Base-by-base conservation (phyloP, 2,797 vertebrate genomes). In the Melanotaenia nigrans region DNA sequence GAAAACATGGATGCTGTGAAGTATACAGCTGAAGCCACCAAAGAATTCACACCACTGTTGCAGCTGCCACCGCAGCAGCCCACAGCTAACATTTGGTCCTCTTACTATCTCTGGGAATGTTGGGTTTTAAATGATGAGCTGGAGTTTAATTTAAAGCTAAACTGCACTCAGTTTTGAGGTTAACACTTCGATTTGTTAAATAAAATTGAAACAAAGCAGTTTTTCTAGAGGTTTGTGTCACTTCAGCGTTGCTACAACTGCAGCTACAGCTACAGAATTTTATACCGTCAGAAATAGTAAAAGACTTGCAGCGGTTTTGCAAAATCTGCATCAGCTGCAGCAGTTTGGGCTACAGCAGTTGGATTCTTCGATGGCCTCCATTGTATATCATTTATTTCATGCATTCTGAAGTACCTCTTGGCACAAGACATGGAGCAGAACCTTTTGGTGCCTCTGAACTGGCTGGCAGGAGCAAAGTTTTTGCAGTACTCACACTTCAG, bases 371-470 rank as follows among this genome's bases (percentile, higher is more conserved):
- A 16, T 66, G 75, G 73, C 58, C 54, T 28, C 68, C 9, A 4
- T 62, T 62, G 73, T 66, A 65, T 18, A 36, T 8, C 24, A 65
- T 25, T 40, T 22, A 54, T 62, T 61, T 84, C 77, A 85, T 86
- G 85, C 85, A 51, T 69, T 53, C 45, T 74, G 28, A 86, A 78
- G 73, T 89, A 99, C 98, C 98, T 98, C 94, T 99, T 99, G 64
- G 97, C 96, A 81, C 98, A 99, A 11, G 96, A 93, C 95, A 97
- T 96, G 85, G 98, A 98, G 92, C 98, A 99, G 92, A 99, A 99
- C 67, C 97, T 93, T 89, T 98, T 99, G 81, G 97, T 97, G 77
- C 98, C 96, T 58, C 96, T 95, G 79, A 99, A 99, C 88, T 97
- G 96, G 71, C 85, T 95, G 75, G 96, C 96, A 1, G 97, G 96